Evolutionary conservation across 2,113 vertebrate genomes (phyloP).

Genomic region (Seriola quinqueradiata): DNA sequence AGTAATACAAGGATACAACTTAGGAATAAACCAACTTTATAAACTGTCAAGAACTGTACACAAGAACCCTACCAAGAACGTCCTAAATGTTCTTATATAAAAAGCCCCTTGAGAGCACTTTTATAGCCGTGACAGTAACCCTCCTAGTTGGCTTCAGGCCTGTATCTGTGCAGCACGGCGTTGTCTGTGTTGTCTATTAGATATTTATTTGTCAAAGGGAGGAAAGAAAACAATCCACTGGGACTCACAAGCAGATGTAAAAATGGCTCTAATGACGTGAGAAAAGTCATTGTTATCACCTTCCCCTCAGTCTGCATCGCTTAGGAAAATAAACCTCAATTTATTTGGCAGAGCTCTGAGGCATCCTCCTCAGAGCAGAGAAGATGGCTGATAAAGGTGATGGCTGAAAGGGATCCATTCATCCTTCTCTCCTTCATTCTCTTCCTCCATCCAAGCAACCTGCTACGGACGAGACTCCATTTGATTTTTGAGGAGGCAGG

Average conservation of each 20-base stretch:
- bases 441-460: slow-evolving; percentile 13
- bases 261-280: slow-evolving; percentile 61
- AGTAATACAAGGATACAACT: not conserved
- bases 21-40: not conserved
- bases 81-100: slow-evolving; percentile 14
- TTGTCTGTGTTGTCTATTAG: slow-evolving; percentile 30
- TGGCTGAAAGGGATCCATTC: slow-evolving; percentile 56
- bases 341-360: slow-evolving; percentile 56
- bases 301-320: slow-evolving; percentile 55
- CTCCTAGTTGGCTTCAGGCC: slow-evolving; percentile 39
- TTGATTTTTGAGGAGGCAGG: slow-evolving; percentile 42
- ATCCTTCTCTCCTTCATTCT: not conserved
- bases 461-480: slow-evolving; percentile 39
- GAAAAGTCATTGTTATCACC: slow-evolving; percentile 60
- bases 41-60: not conserved
- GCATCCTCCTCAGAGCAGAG: slow-evolving; percentile 35
- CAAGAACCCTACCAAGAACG: slow-evolving; percentile 10
- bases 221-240: slow-evolving; percentile 46
- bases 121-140: not conserved
- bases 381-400: slow-evolving; percentile 64
- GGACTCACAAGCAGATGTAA: slow-evolving; percentile 53
- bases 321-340: slow-evolving; percentile 59
- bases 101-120: not conserved
- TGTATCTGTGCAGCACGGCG: not conserved
- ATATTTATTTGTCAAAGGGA: slow-evolving; percentile 49